Percentiles rank a stretch among this genome's conserved stretches.
phyloP scores from a whole-genome alignment of 2,888 invertebrate genomes.

The Eudasyphora cyanicolor region DNA sequence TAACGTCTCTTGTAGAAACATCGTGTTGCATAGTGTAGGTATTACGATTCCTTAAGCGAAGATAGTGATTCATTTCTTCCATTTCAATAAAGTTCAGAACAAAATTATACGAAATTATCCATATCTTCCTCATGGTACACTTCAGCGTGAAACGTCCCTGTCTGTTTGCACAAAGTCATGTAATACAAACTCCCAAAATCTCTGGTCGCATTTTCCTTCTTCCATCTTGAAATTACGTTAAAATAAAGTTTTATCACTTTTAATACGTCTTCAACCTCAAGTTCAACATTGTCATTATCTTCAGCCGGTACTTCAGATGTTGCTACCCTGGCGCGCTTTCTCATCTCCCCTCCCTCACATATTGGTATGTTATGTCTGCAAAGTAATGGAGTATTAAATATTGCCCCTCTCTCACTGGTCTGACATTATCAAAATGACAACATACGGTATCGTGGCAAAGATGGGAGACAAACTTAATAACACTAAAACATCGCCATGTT shows the following conservation, averaged over 20 bases:
- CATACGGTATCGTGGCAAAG: neutral
- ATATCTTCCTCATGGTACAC: too few species aligned
- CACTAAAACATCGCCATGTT: neutral
- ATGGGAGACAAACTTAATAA: neutral
- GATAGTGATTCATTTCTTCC: too few species aligned
- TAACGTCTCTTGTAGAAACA: too few species aligned
- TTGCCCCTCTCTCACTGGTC: neutral
- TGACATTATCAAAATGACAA: neutral
- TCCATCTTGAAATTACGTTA: neutral
- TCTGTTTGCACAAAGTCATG: neutral
- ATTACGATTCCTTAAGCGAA: too few species aligned
- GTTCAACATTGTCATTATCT: slow-evolving; percentile 10
- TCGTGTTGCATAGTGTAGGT: too few species aligned
- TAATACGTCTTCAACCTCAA: slow-evolving; percentile 9
- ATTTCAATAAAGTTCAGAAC: too few species aligned
- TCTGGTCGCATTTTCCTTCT: neutral
- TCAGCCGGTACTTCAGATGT: neutral
- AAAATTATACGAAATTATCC: too few species aligned
- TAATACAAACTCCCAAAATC: neutral
- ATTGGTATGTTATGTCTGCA: slow-evolving; percentile 37
- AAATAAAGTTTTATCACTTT: slow-evolving; percentile 29
- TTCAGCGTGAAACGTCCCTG: too few species aligned
- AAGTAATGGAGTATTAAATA: slow-evolving; percentile 31
- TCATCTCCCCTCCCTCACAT: neutral
- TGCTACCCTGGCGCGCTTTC: neutral